phyloP scores from a whole-genome alignment of 2,797 vertebrate genomes.

The Aphelocoma californica region DNA sequence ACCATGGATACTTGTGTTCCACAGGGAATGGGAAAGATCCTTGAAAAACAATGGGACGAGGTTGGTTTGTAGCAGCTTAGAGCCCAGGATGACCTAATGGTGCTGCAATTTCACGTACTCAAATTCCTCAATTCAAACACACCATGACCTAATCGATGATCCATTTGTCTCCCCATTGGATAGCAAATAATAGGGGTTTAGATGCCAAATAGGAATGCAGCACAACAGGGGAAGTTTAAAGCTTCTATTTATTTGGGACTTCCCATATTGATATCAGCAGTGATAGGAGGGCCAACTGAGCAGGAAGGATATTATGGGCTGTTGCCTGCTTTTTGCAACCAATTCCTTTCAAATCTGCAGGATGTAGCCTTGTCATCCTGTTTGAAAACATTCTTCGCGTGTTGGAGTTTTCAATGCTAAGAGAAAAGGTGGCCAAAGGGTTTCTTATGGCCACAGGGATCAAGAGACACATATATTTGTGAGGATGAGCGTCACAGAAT shows the following conservation, averaged over 20 bases:
- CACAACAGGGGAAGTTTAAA: constrained; percentile 32
- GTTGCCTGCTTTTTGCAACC: constrained; percentile 25
- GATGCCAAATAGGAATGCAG: constrained; percentile 17
- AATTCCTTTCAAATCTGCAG: constrained; percentile 46
- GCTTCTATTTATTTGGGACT: constrained; percentile 56
- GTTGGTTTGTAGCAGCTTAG: background rate
- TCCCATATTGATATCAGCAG: constrained; percentile 39
- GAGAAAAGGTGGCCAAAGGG: constrained; percentile 14
- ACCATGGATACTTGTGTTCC: background rate
- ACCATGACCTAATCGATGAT: constrained; percentile 42
- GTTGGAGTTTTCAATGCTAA: background rate
- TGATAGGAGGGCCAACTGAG: background rate
- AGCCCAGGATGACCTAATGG: constrained; percentile 30
- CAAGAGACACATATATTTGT: background rate
- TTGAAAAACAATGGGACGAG: background rate
- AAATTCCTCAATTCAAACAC: constrained; percentile 50
- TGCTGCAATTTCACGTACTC: constrained; percentile 31
- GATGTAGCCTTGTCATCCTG: constrained; percentile 56
- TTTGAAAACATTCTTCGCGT: background rate
- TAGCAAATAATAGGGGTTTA: constrained; percentile 58
- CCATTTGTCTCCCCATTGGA: constrained; percentile 43
- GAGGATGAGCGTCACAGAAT: constrained; percentile 49
- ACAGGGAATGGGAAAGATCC: background rate
- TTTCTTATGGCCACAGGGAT: constrained; percentile 13
- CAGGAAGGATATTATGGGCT: constrained; percentile 54